phyloP scores from a whole-genome alignment of 2,888 invertebrate species.

The Terebella lapidaria region DNA sequence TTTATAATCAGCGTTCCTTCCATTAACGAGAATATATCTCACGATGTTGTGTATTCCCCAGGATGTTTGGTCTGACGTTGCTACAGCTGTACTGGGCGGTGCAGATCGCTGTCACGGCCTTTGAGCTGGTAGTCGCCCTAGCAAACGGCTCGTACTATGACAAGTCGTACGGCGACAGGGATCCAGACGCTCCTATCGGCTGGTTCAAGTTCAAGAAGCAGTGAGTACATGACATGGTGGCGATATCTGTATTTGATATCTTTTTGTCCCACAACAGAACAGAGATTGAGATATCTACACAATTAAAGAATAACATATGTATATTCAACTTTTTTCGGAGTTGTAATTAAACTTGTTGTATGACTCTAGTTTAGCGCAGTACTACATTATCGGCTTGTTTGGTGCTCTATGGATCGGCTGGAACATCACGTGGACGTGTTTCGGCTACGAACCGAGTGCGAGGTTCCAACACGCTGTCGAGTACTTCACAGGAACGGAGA shows the following conservation, averaged over 20 bases:
- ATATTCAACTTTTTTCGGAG: background rate
- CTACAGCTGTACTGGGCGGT: background rate
- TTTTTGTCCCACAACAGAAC: too few species aligned
- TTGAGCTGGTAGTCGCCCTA: background rate
- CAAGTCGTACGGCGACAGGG: conserved; percentile 11
- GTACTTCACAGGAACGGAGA: background rate
- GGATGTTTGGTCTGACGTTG: too few species aligned
- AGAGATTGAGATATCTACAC: too few species aligned
- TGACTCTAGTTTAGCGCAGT: background rate
- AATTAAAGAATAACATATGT: background rate
- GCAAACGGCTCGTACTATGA: conserved; percentile 4
- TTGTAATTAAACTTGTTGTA: background rate
- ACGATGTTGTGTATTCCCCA: too few species aligned
- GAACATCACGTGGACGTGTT: background rate
- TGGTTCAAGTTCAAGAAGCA: conserved; percentile 13
- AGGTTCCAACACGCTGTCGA: background rate
- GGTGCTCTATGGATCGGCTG: background rate
- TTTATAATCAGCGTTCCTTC: too few species aligned
- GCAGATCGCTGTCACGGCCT: background rate
- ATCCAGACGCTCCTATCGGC: conserved; percentile 5
- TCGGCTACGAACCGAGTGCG: background rate
- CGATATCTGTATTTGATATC: too few species aligned
- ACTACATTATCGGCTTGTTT: background rate
- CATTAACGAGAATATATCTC: too few species aligned
- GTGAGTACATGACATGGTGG: too few species aligned